phyloP scores from a whole-genome alignment of 2,888 invertebrate genomes.

The Ectropis crepuscularia region DNA sequence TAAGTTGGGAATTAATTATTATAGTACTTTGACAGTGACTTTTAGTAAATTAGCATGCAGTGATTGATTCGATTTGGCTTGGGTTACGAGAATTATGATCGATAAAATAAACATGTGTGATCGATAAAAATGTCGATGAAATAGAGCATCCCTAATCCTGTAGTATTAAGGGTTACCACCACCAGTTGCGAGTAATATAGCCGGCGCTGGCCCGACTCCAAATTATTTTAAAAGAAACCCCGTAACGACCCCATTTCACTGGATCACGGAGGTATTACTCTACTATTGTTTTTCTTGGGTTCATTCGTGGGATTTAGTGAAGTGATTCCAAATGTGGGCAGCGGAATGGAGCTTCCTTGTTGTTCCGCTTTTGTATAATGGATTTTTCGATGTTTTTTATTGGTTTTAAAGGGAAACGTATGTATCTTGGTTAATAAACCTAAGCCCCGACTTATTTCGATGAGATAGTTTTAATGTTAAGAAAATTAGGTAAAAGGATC shows the following conservation, averaged over 20 bases:
- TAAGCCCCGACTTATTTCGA: background rate
- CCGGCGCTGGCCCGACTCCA: slow-evolving; percentile 68
- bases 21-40: too few relatives aligned
- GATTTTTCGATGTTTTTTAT: slow-evolving; percentile 22
- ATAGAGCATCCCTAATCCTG: slow-evolving; percentile 20
- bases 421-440: slow-evolving; percentile 10
- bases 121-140: slow-evolving; percentile 17
- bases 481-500: background rate
- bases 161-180: slow-evolving; percentile 70
- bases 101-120: background rate
- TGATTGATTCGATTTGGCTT: background rate
- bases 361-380: slow-evolving; percentile 33
- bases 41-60: background rate
- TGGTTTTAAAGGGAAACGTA: slow-evolving; percentile 20
- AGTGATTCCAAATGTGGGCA: slow-evolving; percentile 37
- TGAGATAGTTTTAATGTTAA: background rate
- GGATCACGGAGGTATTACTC: slow-evolving; percentile 59
- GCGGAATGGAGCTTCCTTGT: slow-evolving; percentile 35
- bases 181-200: slow-evolving; percentile 72
- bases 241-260: slow-evolving; percentile 66
- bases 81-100: background rate
- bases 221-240: slow-evolving; percentile 80
- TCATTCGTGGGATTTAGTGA: slow-evolving; percentile 41
- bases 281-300: slow-evolving; percentile 49
- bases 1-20: too few relatives aligned